Conservation (phyloP, 2,888 invertebrate species). For the Tiliacea aurago region DNA sequence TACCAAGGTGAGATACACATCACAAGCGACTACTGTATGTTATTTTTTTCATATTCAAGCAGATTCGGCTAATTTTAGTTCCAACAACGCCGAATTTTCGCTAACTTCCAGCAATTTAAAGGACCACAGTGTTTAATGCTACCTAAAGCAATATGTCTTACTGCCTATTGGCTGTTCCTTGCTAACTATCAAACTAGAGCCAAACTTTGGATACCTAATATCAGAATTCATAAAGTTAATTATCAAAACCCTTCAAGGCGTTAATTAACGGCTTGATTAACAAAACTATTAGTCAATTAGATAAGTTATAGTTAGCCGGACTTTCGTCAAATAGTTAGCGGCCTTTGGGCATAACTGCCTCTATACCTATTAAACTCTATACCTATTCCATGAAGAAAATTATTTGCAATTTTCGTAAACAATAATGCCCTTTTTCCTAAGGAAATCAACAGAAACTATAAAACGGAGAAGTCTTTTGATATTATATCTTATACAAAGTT, state of each 20-base stretch:
- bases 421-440: background rate
- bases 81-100: too few relatives aligned
- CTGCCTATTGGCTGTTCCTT: background rate
- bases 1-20: too few relatives aligned
- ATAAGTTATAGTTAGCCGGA: conserved; percentile 40
- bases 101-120: too few relatives aligned
- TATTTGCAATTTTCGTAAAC: conserved; percentile 1
- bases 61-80: too few relatives aligned
- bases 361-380: too few relatives aligned
- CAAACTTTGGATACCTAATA: background rate
- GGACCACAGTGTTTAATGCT: background rate
- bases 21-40: too few relatives aligned
- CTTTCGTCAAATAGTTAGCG: conserved; percentile 45
- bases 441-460: background rate
- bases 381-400: background rate
- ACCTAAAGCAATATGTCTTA: too few relatives aligned
- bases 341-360: conserved; percentile 9
- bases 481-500: too few relatives aligned
- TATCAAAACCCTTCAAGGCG: conserved; percentile 25
- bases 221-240: conserved; percentile 31
- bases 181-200: background rate
- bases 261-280: conserved; percentile 31
- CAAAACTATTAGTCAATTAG: conserved; percentile 42
- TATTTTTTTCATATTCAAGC: too few relatives aligned
- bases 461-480: background rate